Evolutionary conservation across 2,113 vertebrate species (phyloP).

Genomic region (Malurus cyaneus): DNA sequence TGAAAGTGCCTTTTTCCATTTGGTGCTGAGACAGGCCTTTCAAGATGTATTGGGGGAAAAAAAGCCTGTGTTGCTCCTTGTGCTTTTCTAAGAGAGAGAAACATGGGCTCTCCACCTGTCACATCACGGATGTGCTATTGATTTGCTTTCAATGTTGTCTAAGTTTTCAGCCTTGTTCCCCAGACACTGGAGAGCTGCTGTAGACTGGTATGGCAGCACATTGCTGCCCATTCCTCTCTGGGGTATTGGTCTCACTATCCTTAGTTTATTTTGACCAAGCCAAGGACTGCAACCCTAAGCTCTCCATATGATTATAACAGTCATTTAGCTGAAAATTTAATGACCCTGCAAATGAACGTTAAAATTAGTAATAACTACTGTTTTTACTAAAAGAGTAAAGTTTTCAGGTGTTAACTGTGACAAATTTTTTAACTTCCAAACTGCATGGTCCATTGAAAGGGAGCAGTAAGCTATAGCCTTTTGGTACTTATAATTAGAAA

Average conservation of each 20-base stretch:
- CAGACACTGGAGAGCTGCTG: not conserved
- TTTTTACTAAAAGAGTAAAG: not conserved
- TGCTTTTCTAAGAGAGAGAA: not conserved
- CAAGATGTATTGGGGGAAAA: rapidly evolving
- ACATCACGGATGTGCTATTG: rapidly evolving
- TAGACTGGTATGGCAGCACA: not conserved
- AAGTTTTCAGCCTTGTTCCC: not conserved
- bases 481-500: not conserved
- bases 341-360: not conserved
- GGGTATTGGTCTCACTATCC: rapidly evolving
- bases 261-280: not conserved
- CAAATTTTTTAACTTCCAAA: not conserved
- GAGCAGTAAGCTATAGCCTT: not conserved
- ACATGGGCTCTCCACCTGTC: not conserved
- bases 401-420: not conserved
- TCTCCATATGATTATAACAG: not conserved
- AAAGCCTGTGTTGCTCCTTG: rapidly evolving
- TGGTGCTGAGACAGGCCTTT: not conserved
- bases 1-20: not conserved
- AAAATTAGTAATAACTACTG: not conserved
- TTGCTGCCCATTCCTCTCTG: not conserved
- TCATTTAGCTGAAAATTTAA: not conserved
- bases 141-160: not conserved
- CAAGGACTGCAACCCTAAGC: not conserved
- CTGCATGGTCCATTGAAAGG: not conserved